Evolutionary conservation across 2,888 invertebrate genomes (phyloP).

Genomic region (Cerastoderma edule): DNA sequence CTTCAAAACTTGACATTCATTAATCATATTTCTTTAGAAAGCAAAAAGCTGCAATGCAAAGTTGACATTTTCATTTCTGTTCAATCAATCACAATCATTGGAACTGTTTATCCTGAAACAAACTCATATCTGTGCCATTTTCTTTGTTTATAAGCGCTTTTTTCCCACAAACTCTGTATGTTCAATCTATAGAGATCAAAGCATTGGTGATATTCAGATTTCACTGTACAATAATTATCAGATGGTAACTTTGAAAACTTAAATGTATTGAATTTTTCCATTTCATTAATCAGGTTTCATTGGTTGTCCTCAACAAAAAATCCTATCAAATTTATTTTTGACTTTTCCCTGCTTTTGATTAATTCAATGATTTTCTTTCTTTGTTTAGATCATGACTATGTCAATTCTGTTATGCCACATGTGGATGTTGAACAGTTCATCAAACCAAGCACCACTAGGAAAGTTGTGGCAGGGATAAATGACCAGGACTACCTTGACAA

Average conservation of each 20-base stretch:
- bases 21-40: no score
- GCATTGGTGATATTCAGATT: background rate
- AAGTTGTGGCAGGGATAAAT: slow-evolving; percentile 20
- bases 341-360: background rate
- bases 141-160: no score
- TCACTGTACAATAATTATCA: background rate
- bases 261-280: background rate
- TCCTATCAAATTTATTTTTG: background rate
- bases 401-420: slow-evolving; percentile 36
- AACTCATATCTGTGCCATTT: no score
- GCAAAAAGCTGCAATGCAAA: no score
- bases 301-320: background rate
- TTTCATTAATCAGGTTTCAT: background rate
- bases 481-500: slow-evolving; percentile 8
- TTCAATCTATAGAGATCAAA: no score
- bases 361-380: background rate
- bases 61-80: no score
- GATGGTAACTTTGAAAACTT: background rate
- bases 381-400: slow-evolving; percentile 38
- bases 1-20: no score
- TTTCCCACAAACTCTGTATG: no score
- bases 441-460: slow-evolving; percentile 40
- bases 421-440: slow-evolving; percentile 13
- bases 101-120: no score
- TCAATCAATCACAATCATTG: no score